Evolutionary conservation across 2,888 invertebrate species (phyloP).

Genomic region (Conomelus anceps): DNA sequence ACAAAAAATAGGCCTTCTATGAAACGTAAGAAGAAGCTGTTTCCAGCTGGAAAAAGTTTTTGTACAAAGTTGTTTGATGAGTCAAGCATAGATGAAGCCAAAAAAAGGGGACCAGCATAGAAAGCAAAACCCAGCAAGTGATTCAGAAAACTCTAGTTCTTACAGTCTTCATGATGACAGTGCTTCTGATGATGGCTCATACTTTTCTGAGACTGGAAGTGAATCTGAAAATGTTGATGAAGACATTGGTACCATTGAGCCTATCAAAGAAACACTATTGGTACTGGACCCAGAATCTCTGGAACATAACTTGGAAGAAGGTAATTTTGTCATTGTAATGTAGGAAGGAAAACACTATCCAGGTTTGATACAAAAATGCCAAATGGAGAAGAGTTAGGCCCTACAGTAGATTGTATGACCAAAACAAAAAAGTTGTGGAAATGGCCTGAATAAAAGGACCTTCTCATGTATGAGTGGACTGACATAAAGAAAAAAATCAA

Average conservation of each 20-base stretch:
- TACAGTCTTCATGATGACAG: background rate
- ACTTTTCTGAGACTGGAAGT: background rate
- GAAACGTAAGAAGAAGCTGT: background rate
- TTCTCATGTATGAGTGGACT: constrained; percentile 15
- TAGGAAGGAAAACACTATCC: constrained; percentile 11
- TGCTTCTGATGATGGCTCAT: constrained; percentile 10
- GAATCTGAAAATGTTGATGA: constrained; percentile 10
- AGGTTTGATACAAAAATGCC: constrained; percentile 14
- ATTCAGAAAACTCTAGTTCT: background rate
- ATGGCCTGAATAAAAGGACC: constrained; percentile 12
- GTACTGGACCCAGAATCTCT: constrained; percentile 3
- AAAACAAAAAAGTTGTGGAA: constrained; percentile 12
- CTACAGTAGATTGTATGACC: constrained; percentile 12
- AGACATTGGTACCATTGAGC: background rate
- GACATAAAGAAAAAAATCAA: constrained; percentile 17
- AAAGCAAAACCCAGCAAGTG: background rate
- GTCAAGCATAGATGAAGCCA: background rate
- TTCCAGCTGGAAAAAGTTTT: constrained; percentile 4
- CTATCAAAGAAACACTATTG: background rate
- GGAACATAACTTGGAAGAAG: constrained; percentile 6
- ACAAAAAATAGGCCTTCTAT: background rate
- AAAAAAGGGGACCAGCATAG: background rate
- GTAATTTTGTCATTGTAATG: constrained; percentile 10
- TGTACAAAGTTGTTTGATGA: constrained; percentile 5
- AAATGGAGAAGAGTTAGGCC: constrained; percentile 9